phyloP scores from a whole-genome alignment of 2,888 invertebrate genomes.

The Hypolimnas misippus region DNA sequence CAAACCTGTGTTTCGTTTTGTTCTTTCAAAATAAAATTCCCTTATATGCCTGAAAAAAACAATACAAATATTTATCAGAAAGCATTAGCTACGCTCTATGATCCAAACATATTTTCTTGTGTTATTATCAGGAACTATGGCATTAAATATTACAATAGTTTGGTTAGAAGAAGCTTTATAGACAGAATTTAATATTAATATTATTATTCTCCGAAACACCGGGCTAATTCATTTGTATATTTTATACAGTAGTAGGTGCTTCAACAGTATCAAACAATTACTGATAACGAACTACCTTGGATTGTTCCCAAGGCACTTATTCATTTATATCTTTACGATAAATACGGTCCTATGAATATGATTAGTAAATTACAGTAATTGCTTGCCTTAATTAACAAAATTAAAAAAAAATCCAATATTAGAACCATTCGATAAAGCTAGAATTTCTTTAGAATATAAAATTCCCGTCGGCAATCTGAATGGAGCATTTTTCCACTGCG shows the following conservation, averaged over 20 bases:
- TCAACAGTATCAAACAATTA: conserved; percentile 19
- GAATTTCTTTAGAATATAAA: not conserved
- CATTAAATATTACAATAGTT: no score
- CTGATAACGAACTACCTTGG: conserved; percentile 30
- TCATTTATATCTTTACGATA: conserved; percentile 21
- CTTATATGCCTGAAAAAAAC: no score
- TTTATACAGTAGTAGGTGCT: conserved; percentile 18
- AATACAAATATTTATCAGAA: no score
- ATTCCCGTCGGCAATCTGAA: not conserved
- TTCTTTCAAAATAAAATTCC: no score
- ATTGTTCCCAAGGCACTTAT: conserved; percentile 31
- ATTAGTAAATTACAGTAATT: not conserved
- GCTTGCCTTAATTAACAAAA: no score
- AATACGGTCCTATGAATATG: conserved; percentile 1
- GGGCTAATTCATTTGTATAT: not conserved
- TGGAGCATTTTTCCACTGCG: conserved; percentile 7
- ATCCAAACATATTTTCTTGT: no score
- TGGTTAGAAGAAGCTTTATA: no score
- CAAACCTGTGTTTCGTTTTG: no score
- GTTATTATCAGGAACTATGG: no score
- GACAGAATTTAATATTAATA: no score
- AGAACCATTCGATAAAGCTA: not conserved
- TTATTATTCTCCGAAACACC: not conserved
- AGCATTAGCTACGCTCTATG: no score
- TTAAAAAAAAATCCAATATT: not conserved